phyloP scores from a whole-genome alignment of 2,797 vertebrate species.

The Pseudocheirus occidentalis region DNA sequence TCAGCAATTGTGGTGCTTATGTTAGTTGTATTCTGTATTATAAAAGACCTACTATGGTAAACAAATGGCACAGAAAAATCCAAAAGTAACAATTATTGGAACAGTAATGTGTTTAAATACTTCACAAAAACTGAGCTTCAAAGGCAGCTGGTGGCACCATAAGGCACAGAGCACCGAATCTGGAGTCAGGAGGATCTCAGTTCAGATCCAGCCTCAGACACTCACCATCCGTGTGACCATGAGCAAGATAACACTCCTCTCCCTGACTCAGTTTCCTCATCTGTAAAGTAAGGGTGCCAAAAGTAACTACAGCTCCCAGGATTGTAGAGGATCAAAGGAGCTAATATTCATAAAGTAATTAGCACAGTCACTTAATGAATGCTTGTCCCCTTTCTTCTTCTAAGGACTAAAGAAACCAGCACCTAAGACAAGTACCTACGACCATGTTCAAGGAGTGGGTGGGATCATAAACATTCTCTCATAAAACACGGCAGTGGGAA shows the following conservation, averaged over 20 bases:
- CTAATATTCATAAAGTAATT: background rate
- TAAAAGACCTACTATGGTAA: background rate
- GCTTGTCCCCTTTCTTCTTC: background rate
- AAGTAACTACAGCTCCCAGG: background rate
- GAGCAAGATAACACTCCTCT: no score
- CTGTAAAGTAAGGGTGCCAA: no score
- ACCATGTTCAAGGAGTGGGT: background rate
- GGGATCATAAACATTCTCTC: background rate
- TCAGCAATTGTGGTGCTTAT: background rate
- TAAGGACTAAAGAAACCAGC: background rate
- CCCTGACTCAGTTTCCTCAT: no score
- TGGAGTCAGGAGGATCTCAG: background rate
- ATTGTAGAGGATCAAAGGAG: background rate
- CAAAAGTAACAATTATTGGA: background rate
- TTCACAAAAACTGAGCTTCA: background rate
- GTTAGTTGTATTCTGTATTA: no score
- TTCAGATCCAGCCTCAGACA: background rate
- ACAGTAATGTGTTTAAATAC: background rate
- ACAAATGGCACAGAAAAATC: background rate
- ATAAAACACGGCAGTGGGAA: background rate
- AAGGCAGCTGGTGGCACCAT: background rate
- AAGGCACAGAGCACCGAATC: background rate
- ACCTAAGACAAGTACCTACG: background rate
- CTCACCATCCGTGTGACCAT: background rate
- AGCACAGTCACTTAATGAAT: background rate